Evolutionary conservation across 2,888 invertebrate species (phyloP).

Genomic region (Diloba caeruleocephala): DNA sequence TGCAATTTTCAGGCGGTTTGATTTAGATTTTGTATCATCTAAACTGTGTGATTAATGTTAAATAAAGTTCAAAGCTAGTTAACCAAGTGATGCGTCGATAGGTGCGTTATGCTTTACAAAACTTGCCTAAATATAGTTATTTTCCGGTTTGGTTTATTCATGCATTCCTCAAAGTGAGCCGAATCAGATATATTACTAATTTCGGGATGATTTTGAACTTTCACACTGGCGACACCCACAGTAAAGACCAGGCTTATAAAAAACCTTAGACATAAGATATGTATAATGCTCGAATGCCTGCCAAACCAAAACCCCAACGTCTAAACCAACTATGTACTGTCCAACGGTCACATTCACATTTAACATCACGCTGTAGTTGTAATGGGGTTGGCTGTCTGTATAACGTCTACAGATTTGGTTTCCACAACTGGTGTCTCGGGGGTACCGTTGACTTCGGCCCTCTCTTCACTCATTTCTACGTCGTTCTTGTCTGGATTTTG

Average conservation of each 20-base stretch:
- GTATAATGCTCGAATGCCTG: conserved; percentile 27
- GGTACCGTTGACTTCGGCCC: conserved; percentile 67
- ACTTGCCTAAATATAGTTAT: too few relatives aligned
- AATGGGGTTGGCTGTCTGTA: conserved; percentile 59
- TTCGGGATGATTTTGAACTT: background rate
- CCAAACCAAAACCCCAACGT: conserved; percentile 44
- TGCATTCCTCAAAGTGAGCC: background rate
- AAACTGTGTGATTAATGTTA: conserved; percentile 7
- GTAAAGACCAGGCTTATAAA: background rate
- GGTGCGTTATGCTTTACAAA: background rate
- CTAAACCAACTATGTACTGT: conserved; percentile 50
- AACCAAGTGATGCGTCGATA: conserved; percentile 6
- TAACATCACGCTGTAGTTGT: conserved; percentile 76
- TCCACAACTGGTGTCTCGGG: conserved; percentile 57
- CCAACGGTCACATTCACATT: conserved; percentile 24
- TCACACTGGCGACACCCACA: too few relatives aligned
- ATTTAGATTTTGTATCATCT: conserved; percentile 15
- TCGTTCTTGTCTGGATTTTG: conserved; percentile 48
- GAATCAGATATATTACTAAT: background rate
- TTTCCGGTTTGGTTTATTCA: background rate
- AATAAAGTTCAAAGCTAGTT: conserved; percentile 4
- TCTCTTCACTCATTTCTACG: conserved; percentile 48
- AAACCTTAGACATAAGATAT: conserved; percentile 42
- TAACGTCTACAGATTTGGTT: conserved; percentile 61
- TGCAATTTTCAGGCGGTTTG: conserved; percentile 37